These are phyloP conservation scores for Borostomias antarcticus DNA, from an alignment of 2,797 vertebrate genomes.

Conservation along the genomic window DNA sequence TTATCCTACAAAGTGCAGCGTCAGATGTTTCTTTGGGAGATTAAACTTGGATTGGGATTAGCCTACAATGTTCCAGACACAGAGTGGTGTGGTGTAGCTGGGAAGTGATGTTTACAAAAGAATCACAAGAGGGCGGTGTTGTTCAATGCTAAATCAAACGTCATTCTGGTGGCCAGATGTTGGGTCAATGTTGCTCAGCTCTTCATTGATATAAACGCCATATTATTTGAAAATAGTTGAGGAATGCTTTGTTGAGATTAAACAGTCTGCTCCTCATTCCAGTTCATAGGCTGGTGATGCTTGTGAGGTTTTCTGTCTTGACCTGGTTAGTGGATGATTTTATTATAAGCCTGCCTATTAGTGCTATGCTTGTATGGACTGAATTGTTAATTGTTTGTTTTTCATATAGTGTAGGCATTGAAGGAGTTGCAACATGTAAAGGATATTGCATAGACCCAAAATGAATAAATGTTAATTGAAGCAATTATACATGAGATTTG, in stretches of 20 bases:
- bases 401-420: not conserved
- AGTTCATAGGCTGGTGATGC: no score
- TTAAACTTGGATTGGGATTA: no score
- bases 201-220: not conserved
- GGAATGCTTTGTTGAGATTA: not conserved
- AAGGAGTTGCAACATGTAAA: no score
- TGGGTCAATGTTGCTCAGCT: not conserved
- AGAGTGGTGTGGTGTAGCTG: no score
- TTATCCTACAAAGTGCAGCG: no score
- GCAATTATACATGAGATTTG: not conserved
- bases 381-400: no score
- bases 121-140: slow-evolving; percentile 30
- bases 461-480: not conserved
- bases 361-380: no score
- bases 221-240: not conserved
- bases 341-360: no score
- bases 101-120: not conserved
- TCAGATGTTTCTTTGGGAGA: no score
- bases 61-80: no score
- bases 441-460: not conserved
- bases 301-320: no score
- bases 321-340: no score
- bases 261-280: not conserved
- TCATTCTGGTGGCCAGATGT: slow-evolving; percentile 8
- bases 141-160: not conserved